A percentile compares a stretch with the other conserved stretches of the same genome.
Evolutionary conservation across 64 coral and sea anemone species (phyloP).

Genomic region (Trachythela sp.): DNA sequence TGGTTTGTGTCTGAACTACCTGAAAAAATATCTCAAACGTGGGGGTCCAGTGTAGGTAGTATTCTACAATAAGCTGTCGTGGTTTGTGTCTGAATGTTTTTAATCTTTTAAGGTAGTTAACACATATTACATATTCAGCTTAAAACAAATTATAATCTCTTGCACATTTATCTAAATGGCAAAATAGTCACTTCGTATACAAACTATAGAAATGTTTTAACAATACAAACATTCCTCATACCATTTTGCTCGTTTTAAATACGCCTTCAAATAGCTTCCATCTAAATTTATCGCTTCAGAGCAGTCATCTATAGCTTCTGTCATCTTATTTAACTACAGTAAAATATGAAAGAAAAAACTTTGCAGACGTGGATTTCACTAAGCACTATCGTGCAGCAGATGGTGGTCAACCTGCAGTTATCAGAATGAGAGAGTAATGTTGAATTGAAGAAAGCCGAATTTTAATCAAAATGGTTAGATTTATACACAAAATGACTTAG

Average conservation of each 20-base stretch:
- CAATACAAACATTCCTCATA: slow-evolving; percentile 51
- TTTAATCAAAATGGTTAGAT: no score
- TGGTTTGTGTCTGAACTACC: no score
- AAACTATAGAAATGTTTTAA: no score
- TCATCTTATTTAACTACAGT: slow-evolving; percentile 61
- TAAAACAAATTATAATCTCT: no score
- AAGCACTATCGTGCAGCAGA: no score
- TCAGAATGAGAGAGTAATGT: background rate
- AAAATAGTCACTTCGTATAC: no score
- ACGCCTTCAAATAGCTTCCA: slow-evolving; percentile 83
- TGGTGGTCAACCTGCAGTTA: background rate
- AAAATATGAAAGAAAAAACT: background rate
- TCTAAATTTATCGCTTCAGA: slow-evolving; percentile 74
- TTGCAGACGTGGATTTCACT: background rate
- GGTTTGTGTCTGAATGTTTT: background rate
- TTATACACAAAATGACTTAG: no score
- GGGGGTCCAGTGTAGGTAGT: background rate
- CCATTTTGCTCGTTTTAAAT: slow-evolving; percentile 90
- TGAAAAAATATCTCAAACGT: background rate
- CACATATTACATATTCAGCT: no score
- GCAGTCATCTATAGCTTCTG: slow-evolving; percentile 85
- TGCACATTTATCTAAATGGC: no score
- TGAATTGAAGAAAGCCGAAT: no score
- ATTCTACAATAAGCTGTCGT: background rate
- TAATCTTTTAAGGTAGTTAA: no score